Evolutionary conservation across 2,888 invertebrate species (phyloP).

Genomic region (Pocota personata): DNA sequence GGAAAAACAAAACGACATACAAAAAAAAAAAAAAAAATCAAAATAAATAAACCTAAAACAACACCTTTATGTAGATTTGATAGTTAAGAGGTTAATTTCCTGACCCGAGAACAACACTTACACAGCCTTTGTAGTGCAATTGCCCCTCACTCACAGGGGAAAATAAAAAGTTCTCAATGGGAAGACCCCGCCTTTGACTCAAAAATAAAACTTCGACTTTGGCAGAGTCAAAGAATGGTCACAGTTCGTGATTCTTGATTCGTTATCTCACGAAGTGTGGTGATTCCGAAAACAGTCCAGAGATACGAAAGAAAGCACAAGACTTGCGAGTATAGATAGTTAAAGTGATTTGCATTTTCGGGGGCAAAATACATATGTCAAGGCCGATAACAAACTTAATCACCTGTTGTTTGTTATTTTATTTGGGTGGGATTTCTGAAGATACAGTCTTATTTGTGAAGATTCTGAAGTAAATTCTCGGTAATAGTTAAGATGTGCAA

Average conservation of each 20-base stretch:
- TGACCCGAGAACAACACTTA: background rate
- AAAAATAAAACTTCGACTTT: background rate
- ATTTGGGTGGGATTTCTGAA: background rate
- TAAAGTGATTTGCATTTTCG: background rate
- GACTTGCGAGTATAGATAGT: background rate
- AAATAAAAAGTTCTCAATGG: background rate
- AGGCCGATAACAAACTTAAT: background rate
- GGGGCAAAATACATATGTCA: background rate
- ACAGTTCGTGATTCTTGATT: conserved; percentile 20
- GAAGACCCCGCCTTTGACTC: background rate
- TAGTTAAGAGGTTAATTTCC: conserved; percentile 7
- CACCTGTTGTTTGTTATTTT: background rate
- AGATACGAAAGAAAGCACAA: background rate
- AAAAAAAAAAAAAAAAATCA: background rate
- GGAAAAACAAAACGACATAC: conserved; percentile 1
- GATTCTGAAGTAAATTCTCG: background rate
- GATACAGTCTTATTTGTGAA: background rate
- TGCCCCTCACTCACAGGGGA: background rate
- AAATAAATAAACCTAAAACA: conserved; percentile 16
- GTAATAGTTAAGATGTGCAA: too few relatives aligned
- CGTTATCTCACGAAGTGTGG: conserved; percentile 7
- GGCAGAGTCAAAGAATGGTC: conserved; percentile 21
- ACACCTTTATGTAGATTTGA: conserved; percentile 7
- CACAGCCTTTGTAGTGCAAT: background rate
- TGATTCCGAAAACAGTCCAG: conserved; percentile 6